Evolutionary conservation across 2,888 invertebrate genomes (phyloP), one percentile per base, ranked within the genome.

Genomic region (Agrotis exclamationis): DNA sequence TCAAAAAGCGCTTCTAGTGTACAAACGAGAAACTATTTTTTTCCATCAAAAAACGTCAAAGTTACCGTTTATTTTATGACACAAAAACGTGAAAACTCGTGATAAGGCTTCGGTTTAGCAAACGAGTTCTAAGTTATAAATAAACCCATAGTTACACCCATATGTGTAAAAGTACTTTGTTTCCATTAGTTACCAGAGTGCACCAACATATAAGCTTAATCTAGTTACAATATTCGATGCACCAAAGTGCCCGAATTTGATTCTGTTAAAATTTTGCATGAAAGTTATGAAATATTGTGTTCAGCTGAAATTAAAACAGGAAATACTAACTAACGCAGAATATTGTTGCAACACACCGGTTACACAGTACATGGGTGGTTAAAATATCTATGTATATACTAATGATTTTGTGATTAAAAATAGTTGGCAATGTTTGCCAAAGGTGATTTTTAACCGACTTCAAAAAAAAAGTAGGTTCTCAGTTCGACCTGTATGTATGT

Each of bases 231-330:
- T 45, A 74, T 75, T 48, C 57, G 53, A 75, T 80, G 57, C 39
- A 50, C 80, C n/a, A 59, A 63, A 80, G 63, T 63, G 70, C 56
- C 13, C 33, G 80, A 53, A 74, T 63, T 64, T 74, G 75, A 75
- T 75, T 80, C 75, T 63, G 58, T 80, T 75, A 80, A 80, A 63
- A 75, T 80, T 53, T 47, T 53, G 39, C 63, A 63, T 62, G 64
- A 1, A 53, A 79, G 57, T 58, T 75, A 33, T 57, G 18, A 74
- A 74, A 63, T 58, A 80, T 75, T 65, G 33, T 64, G 22, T 48
- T 22, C 16, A 3, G 33, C 24, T 50, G 16, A 47, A 75, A 60
- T 80, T 75, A 66, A 76, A 79, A 79, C 24, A 33, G n/a, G 33
- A 51, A 57, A 47, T 58, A 70, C 51, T 20, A 18, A 70, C 57